Conservation (phyloP, 1,140 invertebrate genomes). For the Lepidostoma basale region DNA sequence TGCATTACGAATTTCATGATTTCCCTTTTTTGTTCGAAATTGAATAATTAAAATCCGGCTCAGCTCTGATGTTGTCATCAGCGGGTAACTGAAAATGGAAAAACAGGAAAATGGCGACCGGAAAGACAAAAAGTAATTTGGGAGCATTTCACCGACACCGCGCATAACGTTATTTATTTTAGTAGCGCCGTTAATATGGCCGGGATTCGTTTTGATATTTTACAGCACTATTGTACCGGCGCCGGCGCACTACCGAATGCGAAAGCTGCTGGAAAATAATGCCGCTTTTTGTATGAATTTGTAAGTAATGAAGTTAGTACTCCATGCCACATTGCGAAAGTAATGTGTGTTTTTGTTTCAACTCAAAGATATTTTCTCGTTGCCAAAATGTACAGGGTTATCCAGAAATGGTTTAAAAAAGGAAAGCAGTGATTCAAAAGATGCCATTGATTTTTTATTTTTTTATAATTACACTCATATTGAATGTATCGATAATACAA, state of each 20-base stretch:
- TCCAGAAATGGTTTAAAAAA: no score
- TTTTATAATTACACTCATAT: no score
- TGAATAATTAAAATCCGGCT: no score
- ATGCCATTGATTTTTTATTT: no score
- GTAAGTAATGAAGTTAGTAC: slow-evolving; percentile 17
- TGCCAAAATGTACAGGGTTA: no score
- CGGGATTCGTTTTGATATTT: slow-evolving; percentile 18
- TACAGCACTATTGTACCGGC: background rate
- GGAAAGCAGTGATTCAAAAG: no score
- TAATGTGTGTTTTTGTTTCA: slow-evolving; percentile 14
- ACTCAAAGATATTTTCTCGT: background rate
- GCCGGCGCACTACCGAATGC: background rate
- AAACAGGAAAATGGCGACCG: slow-evolving; percentile 12
- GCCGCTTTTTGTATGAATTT: slow-evolving; percentile 18
- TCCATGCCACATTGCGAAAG: background rate
- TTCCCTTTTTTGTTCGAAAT: no score
- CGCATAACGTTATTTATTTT: slow-evolving; percentile 26
- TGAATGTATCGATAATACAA: no score
- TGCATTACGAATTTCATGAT: no score
- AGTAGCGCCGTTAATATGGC: background rate
- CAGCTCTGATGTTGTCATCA: background rate
- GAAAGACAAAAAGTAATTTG: slow-evolving; percentile 29
- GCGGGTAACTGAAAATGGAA: background rate
- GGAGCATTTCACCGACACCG: slow-evolving; percentile 13
- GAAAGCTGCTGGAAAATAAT: slow-evolving; percentile 7